Evolutionary conservation across 2,797 vertebrate genomes (phyloP).

Genomic region (Ataeniobius toweri): DNA sequence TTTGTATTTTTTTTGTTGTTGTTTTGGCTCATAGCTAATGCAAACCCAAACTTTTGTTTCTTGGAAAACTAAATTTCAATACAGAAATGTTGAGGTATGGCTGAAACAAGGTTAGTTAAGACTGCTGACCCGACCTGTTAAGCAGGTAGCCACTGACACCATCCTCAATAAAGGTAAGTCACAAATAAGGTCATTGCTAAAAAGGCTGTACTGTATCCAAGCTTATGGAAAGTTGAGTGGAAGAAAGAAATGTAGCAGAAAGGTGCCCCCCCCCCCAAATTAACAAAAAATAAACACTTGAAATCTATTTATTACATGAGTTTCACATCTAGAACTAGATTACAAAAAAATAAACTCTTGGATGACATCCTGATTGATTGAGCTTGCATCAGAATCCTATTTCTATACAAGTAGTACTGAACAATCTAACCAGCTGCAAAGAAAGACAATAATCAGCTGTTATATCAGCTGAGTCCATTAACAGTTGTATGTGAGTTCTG

Average conservation of each 20-base stretch:
- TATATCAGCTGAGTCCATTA: not conserved
- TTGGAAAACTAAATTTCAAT: too few species aligned
- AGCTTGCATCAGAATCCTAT: not conserved
- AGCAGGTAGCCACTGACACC: not conserved
- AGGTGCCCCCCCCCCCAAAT: not conserved
- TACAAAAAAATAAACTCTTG: not conserved
- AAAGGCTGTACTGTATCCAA: not conserved
- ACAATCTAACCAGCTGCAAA: not conserved
- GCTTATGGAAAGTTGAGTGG: not conserved
- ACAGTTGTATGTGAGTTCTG: not conserved
- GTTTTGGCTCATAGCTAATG: too few species aligned
- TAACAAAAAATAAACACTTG: not conserved
- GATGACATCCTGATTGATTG: not conserved
- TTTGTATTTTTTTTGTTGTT: too few species aligned
- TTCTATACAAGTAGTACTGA: not conserved
- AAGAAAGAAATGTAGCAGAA: not conserved
- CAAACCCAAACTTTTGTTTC: too few species aligned
- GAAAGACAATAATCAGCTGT: not conserved
- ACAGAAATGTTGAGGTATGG: not conserved
- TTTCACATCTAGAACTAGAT: not conserved
- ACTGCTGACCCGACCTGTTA: not conserved
- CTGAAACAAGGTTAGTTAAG: not conserved
- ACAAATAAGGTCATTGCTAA: too few species aligned
- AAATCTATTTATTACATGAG: not conserved
- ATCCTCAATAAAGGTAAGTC: too few species aligned